Evolutionary conservation across 2,797 vertebrate genomes (phyloP).

Genomic region (Platyrinchus mystaceus): DNA sequence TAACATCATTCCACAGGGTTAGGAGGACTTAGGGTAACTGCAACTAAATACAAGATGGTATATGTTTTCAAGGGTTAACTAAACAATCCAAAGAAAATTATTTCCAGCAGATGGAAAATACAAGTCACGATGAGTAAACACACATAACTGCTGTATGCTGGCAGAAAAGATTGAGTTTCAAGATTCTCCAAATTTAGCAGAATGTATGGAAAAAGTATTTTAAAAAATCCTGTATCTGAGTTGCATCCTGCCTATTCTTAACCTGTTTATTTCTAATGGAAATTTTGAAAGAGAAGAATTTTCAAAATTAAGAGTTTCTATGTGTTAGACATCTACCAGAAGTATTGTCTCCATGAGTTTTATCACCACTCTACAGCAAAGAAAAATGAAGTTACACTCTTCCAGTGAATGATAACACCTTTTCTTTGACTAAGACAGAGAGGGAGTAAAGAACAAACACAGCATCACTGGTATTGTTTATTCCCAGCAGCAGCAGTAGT

Average conservation of each 20-base stretch:
- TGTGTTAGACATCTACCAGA: not conserved
- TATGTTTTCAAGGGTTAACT: not conserved
- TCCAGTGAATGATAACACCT: not conserved
- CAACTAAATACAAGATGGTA: not conserved
- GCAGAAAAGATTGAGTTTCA: not conserved
- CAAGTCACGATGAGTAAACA: not conserved
- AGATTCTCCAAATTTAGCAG: not conserved
- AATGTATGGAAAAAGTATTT: not conserved
- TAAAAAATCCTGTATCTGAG: not conserved
- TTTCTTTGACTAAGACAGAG: not conserved
- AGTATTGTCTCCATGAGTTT: not conserved
- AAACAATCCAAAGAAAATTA: not conserved
- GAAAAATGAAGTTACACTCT: not conserved
- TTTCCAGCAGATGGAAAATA: not conserved
- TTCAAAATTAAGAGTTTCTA: not conserved
- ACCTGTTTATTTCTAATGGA: not conserved
- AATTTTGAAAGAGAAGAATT: not conserved
- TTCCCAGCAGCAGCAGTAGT: not conserved
- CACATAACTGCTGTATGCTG: not conserved
- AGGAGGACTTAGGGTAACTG: not conserved
- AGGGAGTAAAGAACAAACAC: not conserved
- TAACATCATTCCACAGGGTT: accelerated
- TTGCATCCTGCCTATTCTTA: not conserved
- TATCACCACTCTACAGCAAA: not conserved
- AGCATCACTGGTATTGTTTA: not conserved